These are phyloP conservation scores for Vulpes lagopus DNA, from an alignment of 2,113 vertebrate genomes.

Conservation along the genomic window DNA sequence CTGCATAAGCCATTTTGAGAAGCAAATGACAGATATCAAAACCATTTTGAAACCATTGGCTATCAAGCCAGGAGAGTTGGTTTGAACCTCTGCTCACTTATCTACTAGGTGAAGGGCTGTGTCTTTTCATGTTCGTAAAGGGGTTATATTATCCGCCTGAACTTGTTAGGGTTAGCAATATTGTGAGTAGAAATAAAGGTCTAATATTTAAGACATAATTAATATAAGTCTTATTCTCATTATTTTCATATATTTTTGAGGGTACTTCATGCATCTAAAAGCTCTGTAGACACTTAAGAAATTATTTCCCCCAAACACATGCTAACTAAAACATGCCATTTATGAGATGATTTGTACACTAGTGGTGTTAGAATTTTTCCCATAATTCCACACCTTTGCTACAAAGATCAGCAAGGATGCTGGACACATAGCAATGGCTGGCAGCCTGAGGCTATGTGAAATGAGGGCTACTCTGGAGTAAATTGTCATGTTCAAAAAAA, in stretches of 20 bases:
- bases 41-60: not conserved
- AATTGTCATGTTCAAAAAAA: slow-evolving; percentile 79
- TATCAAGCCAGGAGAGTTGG: not conserved
- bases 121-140: not conserved
- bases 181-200: not conserved
- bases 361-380: not conserved
- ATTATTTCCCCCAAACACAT: not conserved
- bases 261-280: not conserved
- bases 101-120: not conserved
- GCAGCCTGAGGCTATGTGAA: slow-evolving; percentile 38
- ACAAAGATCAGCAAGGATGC: not conserved
- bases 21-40: not conserved
- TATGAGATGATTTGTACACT: not conserved
- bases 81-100: not conserved
- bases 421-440: not conserved
- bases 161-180: not conserved
- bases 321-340: not conserved
- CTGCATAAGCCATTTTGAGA: not conserved
- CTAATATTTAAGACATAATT: not conserved
- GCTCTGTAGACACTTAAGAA: not conserved
- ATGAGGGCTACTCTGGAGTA: slow-evolving; percentile 66
- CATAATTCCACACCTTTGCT: slow-evolving; percentile 13
- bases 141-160: not conserved
- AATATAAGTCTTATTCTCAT: not conserved
- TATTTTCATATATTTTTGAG: not conserved